Base-by-base conservation (phyloP, 2,888 invertebrate genomes). In the Archaeoteleia sp. region DNA sequence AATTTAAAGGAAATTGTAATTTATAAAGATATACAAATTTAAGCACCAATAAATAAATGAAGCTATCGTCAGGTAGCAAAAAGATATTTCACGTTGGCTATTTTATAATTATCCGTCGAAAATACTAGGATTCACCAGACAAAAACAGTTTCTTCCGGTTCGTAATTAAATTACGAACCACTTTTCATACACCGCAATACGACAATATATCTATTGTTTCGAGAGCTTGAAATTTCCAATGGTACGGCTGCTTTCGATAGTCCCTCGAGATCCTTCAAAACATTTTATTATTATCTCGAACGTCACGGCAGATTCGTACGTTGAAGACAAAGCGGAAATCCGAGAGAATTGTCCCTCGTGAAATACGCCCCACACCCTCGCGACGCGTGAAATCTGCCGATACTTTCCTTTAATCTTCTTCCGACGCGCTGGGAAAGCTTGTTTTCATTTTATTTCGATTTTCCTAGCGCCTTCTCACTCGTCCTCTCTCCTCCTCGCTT, bases 221-320 rank as follows among this genome's bases (percentile, higher is more conserved):
- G 46, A 39, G 61, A 51, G 54, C 49, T 60, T 51, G 49, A 42
- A 61, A 67, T 67, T 61, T 67, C 53, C 67, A 67, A 67, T 67
- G 61, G 5, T 20, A 20, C 20, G 5, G 5, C 20, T 20, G 20
- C 5, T 51, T 46, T 49, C 51, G 61, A 67, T 54, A 61, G 42
- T 62, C 67, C 57, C 67, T 62, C 54, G 48, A 39, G 62, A 67
- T 62, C 67, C 51, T 62, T 67, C 62, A 62, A 60, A 67, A 62
- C 62, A 49, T 67, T 62, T 62, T 62, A 67, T 67, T 62, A 67
- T 67, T 57, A 67, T 62, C 62, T 53, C 62, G 43, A 67, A 67
- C 58, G 62, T 67, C 67, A 58, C 9, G 37, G 62, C 43, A 67
- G 62, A 62, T 67, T 67, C 62, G 62, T 58, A 32, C 42, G 54